A percentile compares a stretch with the other conserved stretches of the same genome.
Conservation (phyloP, 2,113 vertebrate genomes). For the Urocynchramus pylzowi region DNA sequence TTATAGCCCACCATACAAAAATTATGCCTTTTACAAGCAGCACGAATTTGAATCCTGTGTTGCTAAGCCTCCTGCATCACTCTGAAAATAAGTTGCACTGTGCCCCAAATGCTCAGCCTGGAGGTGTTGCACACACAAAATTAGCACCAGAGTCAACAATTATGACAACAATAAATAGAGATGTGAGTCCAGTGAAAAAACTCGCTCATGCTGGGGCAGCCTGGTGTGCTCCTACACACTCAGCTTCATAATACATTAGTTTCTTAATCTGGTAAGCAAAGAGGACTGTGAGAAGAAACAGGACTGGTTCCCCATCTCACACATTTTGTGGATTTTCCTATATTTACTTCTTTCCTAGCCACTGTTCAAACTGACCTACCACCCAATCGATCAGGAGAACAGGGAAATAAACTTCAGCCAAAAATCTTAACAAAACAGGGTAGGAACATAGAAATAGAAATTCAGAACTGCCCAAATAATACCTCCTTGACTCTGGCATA, state of each 20-base stretch:
- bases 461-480: neutral
- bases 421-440: neutral
- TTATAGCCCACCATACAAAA: constrained; percentile 1
- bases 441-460: too few relatives aligned
- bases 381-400: neutral
- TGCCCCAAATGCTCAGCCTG: neutral
- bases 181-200: neutral
- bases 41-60: neutral
- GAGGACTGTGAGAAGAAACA: neutral
- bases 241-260: neutral
- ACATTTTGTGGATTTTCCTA: neutral
- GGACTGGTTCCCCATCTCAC: neutral
- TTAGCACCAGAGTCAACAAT: neutral
- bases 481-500: neutral
- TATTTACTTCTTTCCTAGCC: neutral
- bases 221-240: neutral
- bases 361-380: neutral
- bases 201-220: neutral
- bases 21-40: neutral
- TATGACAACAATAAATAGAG: neutral
- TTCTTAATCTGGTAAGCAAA: neutral
- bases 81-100: neutral
- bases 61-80: neutral
- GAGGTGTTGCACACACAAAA: neutral
- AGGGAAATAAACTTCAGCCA: neutral